Evolutionary conservation across 2,113 vertebrate genomes (phyloP), one percentile per base, ranked within the genome.

Genomic region (Macroglossus sobrinus): DNA sequence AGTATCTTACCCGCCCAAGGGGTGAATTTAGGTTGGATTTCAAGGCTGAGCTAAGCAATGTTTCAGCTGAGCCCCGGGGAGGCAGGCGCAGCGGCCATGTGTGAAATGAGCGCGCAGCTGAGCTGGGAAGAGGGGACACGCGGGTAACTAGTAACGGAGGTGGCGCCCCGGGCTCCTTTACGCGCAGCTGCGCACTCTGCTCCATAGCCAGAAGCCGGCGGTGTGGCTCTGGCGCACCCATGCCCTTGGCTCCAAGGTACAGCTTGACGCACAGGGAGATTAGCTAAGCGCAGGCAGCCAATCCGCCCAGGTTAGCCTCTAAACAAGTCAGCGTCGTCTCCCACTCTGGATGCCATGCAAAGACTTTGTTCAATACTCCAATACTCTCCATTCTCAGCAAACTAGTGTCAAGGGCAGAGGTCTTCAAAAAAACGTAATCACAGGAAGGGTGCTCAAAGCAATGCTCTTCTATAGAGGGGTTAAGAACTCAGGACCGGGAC

Each of bases 11-110:
- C 28, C 66, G 92, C 87, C 97, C 95, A 89, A 90, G 81, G 95
- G 96, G 93, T 88, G 95, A 93, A 84, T 96, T 94, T 86, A 57
- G 84, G 79, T 84, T 96, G 87, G 55, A 72, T 96, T 96, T 97
- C 84, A 69, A 93, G 90, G 79, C 95, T 96, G 95, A 95, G 74
- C 89, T 86, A 94, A 94, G 94, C 95, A 71, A 43, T 82, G 75
- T 61, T 93, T 93, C 86, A 50, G 91, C 89, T 10, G 92, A 80
- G 91, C 71, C 82, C 78, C 1, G 2, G 91, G 81, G 69, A 40
- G n/a, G 7, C 21, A 22, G 76, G 55, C 22, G 28, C 78, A 13
- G 45, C 0, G 19, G 43, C 81, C 19, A n/a, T 38, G 55, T 47
- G 88, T 43, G 79, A 76, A 45, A 28, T 10, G 84, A 68, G 59